Percentiles rank a stretch among this genome's conserved stretches.
Conservation (phyloP, 2,797 vertebrate genomes). For the Coluber constrictor region DNA sequence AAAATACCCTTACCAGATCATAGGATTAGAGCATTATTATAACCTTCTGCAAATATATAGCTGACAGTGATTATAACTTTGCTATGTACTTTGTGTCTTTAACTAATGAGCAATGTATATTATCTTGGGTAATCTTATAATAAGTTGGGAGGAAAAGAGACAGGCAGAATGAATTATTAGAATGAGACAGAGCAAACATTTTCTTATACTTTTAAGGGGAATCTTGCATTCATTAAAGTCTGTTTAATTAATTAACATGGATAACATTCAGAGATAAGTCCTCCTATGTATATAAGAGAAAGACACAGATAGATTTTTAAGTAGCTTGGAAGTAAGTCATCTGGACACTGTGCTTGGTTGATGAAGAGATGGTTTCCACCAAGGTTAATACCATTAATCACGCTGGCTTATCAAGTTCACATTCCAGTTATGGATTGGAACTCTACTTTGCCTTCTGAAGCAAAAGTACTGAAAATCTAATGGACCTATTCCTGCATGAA, state of each 20-base stretch:
- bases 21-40: not conserved
- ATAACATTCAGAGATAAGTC: constrained; percentile 60
- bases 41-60: not conserved
- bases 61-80: constrained; percentile 21
- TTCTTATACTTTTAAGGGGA: constrained; percentile 60
- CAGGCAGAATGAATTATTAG: constrained; percentile 60
- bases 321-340: constrained; percentile 46
- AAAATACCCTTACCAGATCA: not conserved
- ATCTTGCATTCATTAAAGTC: constrained; percentile 61
- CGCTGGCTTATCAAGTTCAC: not conserved
- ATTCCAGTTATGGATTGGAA: not conserved
- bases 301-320: constrained; percentile 58
- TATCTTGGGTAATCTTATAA: constrained; percentile 62
- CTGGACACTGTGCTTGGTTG: constrained; percentile 46
- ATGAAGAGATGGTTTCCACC: constrained; percentile 24
- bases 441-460: not conserved
- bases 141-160: constrained; percentile 43
- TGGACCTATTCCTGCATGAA: not conserved
- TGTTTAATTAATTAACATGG: constrained; percentile 63
- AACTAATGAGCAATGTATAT: constrained; percentile 56
- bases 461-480: not conserved
- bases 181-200: constrained; percentile 63
- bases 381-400: not conserved
- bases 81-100: constrained; percentile 27
- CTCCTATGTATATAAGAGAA: constrained; percentile 52